Evolutionary conservation across 1,140 invertebrate genomes (phyloP).

Genomic region (Tetramorium parvispinum): DNA sequence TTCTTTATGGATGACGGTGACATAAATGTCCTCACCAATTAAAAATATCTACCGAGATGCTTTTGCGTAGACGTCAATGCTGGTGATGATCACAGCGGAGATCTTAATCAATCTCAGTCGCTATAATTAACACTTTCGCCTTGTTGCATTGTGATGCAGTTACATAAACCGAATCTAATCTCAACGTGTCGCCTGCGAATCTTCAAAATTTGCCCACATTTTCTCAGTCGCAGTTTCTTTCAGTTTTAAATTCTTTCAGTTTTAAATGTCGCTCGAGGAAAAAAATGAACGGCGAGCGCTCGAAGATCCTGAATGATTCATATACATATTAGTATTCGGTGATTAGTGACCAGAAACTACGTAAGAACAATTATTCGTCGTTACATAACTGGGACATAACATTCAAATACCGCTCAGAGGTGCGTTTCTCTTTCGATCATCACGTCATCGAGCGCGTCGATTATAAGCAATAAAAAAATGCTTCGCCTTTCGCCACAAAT

Average conservation of each 20-base stretch:
- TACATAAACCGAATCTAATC: background rate
- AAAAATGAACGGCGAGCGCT: background rate
- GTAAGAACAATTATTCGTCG: constrained; percentile 40
- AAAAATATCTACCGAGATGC: constrained; percentile 26
- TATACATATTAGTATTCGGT: background rate
- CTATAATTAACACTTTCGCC: constrained; percentile 27
- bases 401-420: constrained; percentile 5
- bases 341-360: background rate
- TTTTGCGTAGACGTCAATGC: constrained; percentile 12
- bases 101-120: constrained; percentile 13
- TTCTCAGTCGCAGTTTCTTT: background rate
- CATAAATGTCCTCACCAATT: constrained; percentile 18
- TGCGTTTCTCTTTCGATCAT: constrained; percentile 36
- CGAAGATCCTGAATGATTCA: constrained; percentile 28
- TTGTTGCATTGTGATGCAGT: background rate
- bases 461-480: constrained; percentile 48
- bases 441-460: constrained; percentile 51
- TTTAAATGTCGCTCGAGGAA: background rate
- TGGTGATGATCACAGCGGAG: background rate
- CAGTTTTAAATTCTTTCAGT: background rate
- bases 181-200: background rate
- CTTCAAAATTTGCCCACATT: background rate
- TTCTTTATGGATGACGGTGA: background rate
- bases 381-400: constrained; percentile 43
- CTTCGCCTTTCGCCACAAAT: constrained; percentile 62